Percentiles rank a stretch among this genome's conserved stretches.
Evolutionary conservation across 2,113 vertebrate genomes (phyloP).

Genomic region (Argyrosomus japonicus): DNA sequence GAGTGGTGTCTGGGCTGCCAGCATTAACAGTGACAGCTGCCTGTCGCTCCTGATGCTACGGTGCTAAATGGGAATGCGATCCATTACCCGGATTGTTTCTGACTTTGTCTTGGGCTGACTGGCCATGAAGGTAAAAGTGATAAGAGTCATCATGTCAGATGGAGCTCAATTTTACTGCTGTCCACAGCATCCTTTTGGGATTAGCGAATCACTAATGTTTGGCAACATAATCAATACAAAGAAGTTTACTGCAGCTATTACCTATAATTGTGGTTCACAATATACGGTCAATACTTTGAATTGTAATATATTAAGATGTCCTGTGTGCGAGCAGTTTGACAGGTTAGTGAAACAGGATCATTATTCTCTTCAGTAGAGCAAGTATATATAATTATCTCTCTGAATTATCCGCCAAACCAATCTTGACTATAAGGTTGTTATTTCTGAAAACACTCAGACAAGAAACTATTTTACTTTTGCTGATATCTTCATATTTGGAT

Average conservation of each 20-base stretch:
- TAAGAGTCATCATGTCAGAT: conserved; percentile 10
- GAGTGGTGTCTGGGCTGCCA: conserved; percentile 63
- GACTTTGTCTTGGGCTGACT: conserved; percentile 64
- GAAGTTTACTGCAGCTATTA: neutral
- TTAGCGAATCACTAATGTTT: neutral
- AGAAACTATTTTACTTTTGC: neutral
- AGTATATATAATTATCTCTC: neutral
- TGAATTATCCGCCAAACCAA: neutral
- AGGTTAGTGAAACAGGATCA: too few species aligned
- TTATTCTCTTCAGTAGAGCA: neutral
- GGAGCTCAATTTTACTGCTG: neutral
- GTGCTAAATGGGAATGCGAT: conserved; percentile 75
- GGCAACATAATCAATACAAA: neutral
- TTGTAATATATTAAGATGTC: neutral
- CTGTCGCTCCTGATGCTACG: conserved; percentile 71
- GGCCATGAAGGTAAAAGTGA: conserved; percentile 30
- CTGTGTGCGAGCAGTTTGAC: conserved; percentile 1
- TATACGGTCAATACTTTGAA: neutral
- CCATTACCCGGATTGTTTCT: conserved; percentile 75
- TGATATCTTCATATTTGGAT: neutral
- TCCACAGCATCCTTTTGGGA: neutral
- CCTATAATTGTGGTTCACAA: neutral
- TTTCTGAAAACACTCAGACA: neutral
- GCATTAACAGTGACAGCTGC: conserved; percentile 69
- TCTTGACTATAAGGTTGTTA: neutral